Conservation (phyloP, 2,113 vertebrate genomes). For the Carettochelys insculpta region DNA sequence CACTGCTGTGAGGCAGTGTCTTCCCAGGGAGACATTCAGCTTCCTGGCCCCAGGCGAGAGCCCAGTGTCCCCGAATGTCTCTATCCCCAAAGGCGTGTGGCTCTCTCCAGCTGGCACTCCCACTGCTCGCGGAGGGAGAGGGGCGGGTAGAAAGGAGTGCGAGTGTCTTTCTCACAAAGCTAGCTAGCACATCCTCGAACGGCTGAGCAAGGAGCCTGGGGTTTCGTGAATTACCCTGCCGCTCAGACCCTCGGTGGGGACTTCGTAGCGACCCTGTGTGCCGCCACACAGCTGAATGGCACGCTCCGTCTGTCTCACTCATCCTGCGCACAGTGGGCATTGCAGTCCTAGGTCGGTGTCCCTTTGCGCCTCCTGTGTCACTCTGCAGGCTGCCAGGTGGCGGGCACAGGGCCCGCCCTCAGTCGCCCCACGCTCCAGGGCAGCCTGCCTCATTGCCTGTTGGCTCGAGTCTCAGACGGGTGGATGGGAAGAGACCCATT, state of each 20-base stretch:
- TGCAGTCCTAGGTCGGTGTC: too few species aligned
- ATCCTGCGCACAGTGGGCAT: not conserved
- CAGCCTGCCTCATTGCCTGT: not conserved
- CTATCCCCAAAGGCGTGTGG: not conserved
- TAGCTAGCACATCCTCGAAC: too few species aligned
- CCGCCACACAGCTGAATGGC: not conserved
- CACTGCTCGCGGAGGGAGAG: accelerated
- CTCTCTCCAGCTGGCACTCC: not conserved
- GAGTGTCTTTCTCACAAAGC: too few species aligned
- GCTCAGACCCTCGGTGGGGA: not conserved
- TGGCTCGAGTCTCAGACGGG: not conserved
- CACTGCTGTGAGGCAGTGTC: not conserved
- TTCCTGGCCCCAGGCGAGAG: not conserved
- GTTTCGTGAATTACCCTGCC: not conserved
- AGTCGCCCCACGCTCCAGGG: too few species aligned
- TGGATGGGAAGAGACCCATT: not conserved
- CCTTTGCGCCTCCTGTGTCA: too few species aligned
- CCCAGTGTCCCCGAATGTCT: not conserved
- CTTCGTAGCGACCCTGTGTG: not conserved
- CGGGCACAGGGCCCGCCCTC: not conserved
- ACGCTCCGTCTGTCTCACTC: not conserved
- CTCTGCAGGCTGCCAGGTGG: too few species aligned
- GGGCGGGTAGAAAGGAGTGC: accelerated
- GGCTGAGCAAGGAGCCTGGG: not conserved
- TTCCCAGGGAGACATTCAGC: not conserved